Evolutionary conservation across 2,113 vertebrate species (phyloP).

Genomic region (Ahaetulla prasina): DNA sequence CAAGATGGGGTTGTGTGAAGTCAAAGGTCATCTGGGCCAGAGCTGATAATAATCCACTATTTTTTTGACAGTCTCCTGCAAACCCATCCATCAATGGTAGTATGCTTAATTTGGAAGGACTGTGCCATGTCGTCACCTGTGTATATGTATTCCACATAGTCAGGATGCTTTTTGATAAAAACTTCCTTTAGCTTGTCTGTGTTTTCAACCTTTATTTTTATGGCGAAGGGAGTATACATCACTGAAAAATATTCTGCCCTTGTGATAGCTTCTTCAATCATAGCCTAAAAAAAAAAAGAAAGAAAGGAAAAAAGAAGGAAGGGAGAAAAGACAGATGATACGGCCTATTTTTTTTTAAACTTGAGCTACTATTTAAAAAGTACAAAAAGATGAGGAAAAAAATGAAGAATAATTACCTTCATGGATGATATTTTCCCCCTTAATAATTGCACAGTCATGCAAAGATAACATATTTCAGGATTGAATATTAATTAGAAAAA

Average conservation of each 20-base stretch:
- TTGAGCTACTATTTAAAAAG: conserved; percentile 42
- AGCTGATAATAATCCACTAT: not conserved
- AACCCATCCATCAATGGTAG: not conserved
- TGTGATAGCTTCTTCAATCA: conserved; percentile 71
- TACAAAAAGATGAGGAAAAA: conserved; percentile 20
- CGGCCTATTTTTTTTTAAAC: not conserved
- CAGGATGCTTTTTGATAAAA: conserved; percentile 66
- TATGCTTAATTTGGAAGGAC: not conserved
- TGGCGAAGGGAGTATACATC: conserved; percentile 69
- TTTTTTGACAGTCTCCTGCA: not conserved
- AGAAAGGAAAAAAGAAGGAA: not conserved
- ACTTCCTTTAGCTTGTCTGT: conserved; percentile 62
- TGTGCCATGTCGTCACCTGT: conserved; percentile 63
- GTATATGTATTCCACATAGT: conserved; percentile 61
- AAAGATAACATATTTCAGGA: conserved; percentile 71
- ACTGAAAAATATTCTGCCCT: conserved; percentile 62
- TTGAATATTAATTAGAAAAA: conserved; percentile 74
- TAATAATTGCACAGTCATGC: conserved; percentile 70
- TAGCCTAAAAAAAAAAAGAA: conserved; percentile 55
- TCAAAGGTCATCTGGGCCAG: not conserved
- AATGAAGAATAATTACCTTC: conserved; percentile 54
- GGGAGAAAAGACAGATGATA: conserved; percentile 27
- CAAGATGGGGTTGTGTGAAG: not conserved
- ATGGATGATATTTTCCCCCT: conserved; percentile 58
- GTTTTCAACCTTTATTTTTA: conserved; percentile 54